Evolutionary conservation across 37 sponge, comb jelly and placozoan species (phyloP), one percentile per base, ranked within the genome.

Genomic region (Beroe forskalii): DNA sequence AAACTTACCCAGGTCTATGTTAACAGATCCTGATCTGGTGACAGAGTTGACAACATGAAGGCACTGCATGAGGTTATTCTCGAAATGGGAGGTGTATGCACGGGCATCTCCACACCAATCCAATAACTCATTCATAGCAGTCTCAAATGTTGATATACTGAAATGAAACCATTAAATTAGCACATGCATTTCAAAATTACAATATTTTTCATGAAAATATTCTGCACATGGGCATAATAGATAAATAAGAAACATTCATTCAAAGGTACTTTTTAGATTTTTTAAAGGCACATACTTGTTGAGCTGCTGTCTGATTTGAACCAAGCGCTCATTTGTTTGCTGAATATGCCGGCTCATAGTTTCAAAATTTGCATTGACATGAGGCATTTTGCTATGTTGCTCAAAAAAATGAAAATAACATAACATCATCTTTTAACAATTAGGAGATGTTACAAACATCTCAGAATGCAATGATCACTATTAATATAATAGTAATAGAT

Each of bases 21-120:
- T 43, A 4, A 44, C 86, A 38, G 55, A 6, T 44, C 86, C 55
- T 20, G 86, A 38, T 22, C 86, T 32, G 12, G 55, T 44, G 1
- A 80, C 86, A 28, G 28, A 33, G 55, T 80, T 80, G 55, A 80
- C 86, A 80, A 80, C 86, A 4, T 80, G 86, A 44, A 80, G 55
- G 55, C 86, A 80, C 86, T 44, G 55, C 86, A 80, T 80, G 38
- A 80, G 48, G 20, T 80, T 80, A 23, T 25, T 80, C 55, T 80
- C 86, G 42, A 80, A 80, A 44, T 80, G 86, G 28, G 86, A 1
- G 8, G 86, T 80, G 31, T 69, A 80, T 1, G 86, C 86, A 33
- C 86, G 86, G 20, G 93, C 89, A 72, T 94, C 95, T 35, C 92
- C 66, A 43, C 95, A 94, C 96, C 96, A 96, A n/a, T 95, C 95